phyloP scores from a whole-genome alignment of 30 jellyfish, hydroid and myxozoan species.

The Morbakka virulenta region DNA sequence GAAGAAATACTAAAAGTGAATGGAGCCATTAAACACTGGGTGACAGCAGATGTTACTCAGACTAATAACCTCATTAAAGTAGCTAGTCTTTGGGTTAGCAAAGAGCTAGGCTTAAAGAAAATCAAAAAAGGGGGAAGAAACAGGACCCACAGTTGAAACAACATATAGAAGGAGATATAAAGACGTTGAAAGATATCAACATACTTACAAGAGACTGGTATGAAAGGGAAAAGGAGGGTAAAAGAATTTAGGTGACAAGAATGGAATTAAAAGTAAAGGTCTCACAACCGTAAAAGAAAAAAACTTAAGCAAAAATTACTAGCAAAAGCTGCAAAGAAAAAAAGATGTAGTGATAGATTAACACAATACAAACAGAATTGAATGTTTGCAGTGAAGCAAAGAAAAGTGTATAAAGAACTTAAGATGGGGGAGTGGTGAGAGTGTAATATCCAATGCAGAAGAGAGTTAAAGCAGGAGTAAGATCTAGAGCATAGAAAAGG shows the following conservation, averaged over 20 bases:
- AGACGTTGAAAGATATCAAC: no score
- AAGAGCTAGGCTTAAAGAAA: no score
- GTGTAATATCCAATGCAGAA: not conserved
- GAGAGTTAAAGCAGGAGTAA: not conserved
- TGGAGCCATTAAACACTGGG: not conserved
- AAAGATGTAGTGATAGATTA: not conserved
- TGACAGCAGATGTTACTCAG: not conserved
- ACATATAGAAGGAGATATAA: no score
- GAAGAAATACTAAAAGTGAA: not conserved
- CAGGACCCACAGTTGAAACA: no score
- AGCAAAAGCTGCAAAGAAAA: not conserved
- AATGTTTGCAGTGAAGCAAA: not conserved
- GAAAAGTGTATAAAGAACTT: not conserved
- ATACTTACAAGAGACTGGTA: not conserved
- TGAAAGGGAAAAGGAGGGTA: not conserved
- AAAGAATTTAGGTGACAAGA: not conserved
- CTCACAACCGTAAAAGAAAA: not conserved
- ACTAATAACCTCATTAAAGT: not conserved
- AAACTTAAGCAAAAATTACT: not conserved
- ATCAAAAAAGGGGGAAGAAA: no score
- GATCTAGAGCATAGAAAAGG: not conserved
- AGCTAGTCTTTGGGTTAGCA: no score
- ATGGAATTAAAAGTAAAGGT: not conserved
- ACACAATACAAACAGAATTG: not conserved
- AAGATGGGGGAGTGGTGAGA: not conserved